These are phyloP conservation scores for Himalopsyche anomala DNA, from an alignment of 2,888 invertebrate species.

Conservation along the genomic window DNA sequence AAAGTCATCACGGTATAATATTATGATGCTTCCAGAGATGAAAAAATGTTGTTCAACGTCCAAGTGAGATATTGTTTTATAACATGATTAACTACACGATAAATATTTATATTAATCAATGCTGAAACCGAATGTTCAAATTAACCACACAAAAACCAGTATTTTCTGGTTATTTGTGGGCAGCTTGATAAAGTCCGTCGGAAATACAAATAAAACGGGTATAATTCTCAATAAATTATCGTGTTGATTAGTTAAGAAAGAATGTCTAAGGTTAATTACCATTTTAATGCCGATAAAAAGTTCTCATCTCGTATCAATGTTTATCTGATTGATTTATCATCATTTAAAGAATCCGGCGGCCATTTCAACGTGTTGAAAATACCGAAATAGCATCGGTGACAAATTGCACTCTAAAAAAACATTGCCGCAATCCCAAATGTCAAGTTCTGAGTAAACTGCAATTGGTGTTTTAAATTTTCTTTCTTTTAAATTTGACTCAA, in stretches of 20 bases:
- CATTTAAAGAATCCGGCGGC: too few relatives aligned
- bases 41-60: background rate
- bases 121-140: background rate
- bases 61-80: background rate
- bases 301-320: background rate
- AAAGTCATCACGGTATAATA: too few relatives aligned
- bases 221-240: background rate
- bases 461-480: too few relatives aligned
- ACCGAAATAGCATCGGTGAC: too few relatives aligned
- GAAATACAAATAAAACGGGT: background rate
- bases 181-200: background rate
- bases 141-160: background rate
- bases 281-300: background rate
- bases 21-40: too few relatives aligned
- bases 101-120: slow-evolving; percentile 27
- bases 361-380: background rate
- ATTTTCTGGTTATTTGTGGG: background rate
- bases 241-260: background rate
- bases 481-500: too few relatives aligned
- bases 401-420: too few relatives aligned
- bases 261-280: background rate
- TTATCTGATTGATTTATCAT: too few relatives aligned
- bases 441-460: too few relatives aligned
- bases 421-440: too few relatives aligned
- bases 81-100: background rate